phyloP scores from a whole-genome alignment of 2,113 vertebrate genomes.

The Dicerorhinus sumatrensis region DNA sequence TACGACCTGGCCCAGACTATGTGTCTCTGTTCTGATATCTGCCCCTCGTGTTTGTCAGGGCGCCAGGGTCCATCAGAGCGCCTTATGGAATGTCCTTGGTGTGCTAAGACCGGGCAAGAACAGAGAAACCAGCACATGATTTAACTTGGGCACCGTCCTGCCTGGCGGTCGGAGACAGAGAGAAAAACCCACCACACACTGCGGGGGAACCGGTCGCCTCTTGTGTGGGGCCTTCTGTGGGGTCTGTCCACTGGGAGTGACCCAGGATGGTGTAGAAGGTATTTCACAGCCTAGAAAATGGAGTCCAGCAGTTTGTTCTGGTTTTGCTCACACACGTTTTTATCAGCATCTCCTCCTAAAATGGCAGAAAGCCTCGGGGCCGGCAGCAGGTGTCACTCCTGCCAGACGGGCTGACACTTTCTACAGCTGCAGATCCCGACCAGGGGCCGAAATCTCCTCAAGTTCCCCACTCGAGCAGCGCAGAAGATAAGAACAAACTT shows the following conservation, averaged over 20 bases:
- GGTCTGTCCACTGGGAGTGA: rapidly evolving
- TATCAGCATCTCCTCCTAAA: background rate
- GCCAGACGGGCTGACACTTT: background rate
- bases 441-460: constrained; percentile 69
- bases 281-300: rapidly evolving
- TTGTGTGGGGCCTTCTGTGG: rapidly evolving
- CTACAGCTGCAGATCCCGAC: constrained; percentile 59
- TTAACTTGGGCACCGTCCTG: background rate
- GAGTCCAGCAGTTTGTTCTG: rapidly evolving
- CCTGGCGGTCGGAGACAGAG: background rate
- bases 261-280: rapidly evolving
- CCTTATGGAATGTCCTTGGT: rapidly evolving
- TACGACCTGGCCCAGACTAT: rapidly evolving
- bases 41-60: rapidly evolving
- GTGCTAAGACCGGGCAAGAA: background rate
- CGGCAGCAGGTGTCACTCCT: constrained; percentile 48
- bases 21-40: rapidly evolving
- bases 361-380: constrained; percentile 51
- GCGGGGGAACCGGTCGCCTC: rapidly evolving
- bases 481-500: constrained; percentile 85
- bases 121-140: rapidly evolving
- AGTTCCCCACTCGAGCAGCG: constrained; percentile 76
- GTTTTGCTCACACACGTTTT: constrained; percentile 28
- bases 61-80: rapidly evolving
- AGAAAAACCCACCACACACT: background rate